phyloP scores from a whole-genome alignment of 2,888 invertebrate species.

The Habrosyne pyritoides region DNA sequence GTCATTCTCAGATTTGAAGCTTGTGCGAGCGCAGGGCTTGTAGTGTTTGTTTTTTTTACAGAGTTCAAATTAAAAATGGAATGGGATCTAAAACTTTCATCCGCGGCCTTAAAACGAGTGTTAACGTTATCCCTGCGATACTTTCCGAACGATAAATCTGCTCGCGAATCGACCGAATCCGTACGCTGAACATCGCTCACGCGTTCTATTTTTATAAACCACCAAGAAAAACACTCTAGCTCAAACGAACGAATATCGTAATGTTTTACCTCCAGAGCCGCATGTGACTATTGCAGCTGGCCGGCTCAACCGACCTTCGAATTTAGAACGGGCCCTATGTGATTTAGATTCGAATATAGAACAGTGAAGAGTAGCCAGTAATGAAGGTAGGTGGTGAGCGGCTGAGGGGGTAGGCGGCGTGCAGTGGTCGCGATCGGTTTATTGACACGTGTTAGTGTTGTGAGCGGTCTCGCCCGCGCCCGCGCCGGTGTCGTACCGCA shows the following conservation, averaged over 20 bases:
- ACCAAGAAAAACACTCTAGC: slow-evolving; percentile 64
- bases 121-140: slow-evolving; percentile 65
- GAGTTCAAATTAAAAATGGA: slow-evolving; percentile 71
- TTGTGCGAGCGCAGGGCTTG: slow-evolving; percentile 19
- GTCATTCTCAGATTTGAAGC: background rate
- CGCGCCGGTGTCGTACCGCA: slow-evolving; percentile 19
- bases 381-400: slow-evolving; percentile 29
- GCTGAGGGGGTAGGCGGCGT: background rate
- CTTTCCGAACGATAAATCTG: slow-evolving; percentile 73
- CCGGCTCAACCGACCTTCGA: slow-evolving; percentile 42
- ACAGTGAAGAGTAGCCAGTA: slow-evolving; percentile 47
- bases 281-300: slow-evolving; percentile 32
- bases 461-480: slow-evolving; percentile 23
- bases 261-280: slow-evolving; percentile 43
- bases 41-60: slow-evolving; percentile 54
- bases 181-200: slow-evolving; percentile 65
- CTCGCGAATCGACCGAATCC: slow-evolving; percentile 72
- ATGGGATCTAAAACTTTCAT: slow-evolving; percentile 75
- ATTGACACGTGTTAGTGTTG: slow-evolving; percentile 71
- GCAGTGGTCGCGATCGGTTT: slow-evolving; percentile 51
- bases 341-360: slow-evolving; percentile 63
- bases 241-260: slow-evolving; percentile 52
- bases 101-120: slow-evolving; percentile 70
- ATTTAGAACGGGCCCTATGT: slow-evolving; percentile 63
- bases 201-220: slow-evolving; percentile 68